phyloP scores from a whole-genome alignment of 1,140 invertebrate genomes.

The Drosophila tani region DNA sequence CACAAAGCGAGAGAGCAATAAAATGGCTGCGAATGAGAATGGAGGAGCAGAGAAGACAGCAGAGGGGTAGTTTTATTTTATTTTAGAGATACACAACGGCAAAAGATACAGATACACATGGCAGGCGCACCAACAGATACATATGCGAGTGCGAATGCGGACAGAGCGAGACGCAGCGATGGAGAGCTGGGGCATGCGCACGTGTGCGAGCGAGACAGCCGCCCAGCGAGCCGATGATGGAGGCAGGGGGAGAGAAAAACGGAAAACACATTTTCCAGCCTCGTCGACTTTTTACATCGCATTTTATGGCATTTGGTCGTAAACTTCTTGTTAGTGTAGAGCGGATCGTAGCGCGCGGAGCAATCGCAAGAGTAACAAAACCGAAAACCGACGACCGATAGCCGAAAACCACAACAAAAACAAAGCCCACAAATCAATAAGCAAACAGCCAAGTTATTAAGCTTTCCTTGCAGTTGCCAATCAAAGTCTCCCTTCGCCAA shows the following conservation, averaged over 20 bases:
- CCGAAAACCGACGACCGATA: constrained; percentile 12
- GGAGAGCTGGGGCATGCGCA: constrained; percentile 41
- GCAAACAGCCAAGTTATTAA: constrained; percentile 35
- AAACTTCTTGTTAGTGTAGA: constrained; percentile 85
- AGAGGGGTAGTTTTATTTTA: constrained; percentile 59
- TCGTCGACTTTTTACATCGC: constrained; percentile 84
- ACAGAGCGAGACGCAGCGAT: constrained; percentile 19
- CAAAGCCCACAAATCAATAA: constrained; percentile 46
- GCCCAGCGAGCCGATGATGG: constrained; percentile 3
- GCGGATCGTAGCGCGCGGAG: constrained; percentile 76
- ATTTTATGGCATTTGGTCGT: constrained; percentile 85
- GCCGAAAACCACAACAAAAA: constrained; percentile 20
- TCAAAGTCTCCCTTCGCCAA: constrained; percentile 12
- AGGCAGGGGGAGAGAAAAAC: constrained; percentile 52
- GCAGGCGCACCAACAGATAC: constrained; percentile 53
- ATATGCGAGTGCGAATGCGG: constrained; percentile 29
- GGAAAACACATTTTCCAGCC: constrained; percentile 84
- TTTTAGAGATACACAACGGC: constrained; percentile 59
- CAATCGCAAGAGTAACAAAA: constrained; percentile 37
- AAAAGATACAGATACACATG: constrained; percentile 77
- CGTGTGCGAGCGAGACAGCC: constrained; percentile 44
- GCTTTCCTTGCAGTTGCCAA: constrained; percentile 22
- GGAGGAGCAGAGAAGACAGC: constrained; percentile 23
- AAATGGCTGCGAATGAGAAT: constrained; percentile 76
- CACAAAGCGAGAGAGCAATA: constrained; percentile 67